Evolutionary conservation across 2,113 vertebrate genomes (phyloP).

Genomic region (Gopherus evgoodei): DNA sequence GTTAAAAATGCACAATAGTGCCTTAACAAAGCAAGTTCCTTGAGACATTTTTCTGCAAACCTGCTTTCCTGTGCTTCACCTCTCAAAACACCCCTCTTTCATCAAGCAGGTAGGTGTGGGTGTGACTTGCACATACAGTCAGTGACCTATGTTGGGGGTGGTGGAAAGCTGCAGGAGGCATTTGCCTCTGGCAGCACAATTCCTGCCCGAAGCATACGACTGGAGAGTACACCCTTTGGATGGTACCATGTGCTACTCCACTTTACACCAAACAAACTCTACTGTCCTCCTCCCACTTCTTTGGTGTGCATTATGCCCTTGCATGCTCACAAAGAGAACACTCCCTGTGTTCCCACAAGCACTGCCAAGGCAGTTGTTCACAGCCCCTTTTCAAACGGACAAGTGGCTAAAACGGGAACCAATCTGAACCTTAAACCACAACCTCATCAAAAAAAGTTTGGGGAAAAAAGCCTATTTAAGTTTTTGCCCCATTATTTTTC

Average conservation of each 20-base stretch:
- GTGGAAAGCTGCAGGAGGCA: background rate
- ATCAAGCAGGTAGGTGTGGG: too few relatives aligned
- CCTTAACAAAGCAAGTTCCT: background rate
- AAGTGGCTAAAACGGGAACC: background rate
- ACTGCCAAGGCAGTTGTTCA: background rate
- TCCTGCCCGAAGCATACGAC: background rate
- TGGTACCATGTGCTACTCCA: background rate
- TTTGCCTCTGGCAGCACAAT: background rate
- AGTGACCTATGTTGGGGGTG: background rate
- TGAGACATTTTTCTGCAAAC: background rate
- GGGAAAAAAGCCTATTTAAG: background rate
- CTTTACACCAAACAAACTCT: background rate
- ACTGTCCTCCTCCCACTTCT: background rate
- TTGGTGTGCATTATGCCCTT: background rate
- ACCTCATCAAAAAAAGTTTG: background rate
- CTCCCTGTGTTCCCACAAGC: background rate
- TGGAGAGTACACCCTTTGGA: background rate
- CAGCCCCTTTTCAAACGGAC: background rate
- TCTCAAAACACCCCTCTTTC: background rate
- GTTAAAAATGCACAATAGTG: background rate
- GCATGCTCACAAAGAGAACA: background rate
- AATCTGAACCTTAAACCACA: background rate
- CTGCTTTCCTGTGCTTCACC: background rate
- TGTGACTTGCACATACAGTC: background rate
- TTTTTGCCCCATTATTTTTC: background rate